Base-by-base conservation (phyloP, 2,888 invertebrate species). In the Auanema freiburgensis region DNA sequence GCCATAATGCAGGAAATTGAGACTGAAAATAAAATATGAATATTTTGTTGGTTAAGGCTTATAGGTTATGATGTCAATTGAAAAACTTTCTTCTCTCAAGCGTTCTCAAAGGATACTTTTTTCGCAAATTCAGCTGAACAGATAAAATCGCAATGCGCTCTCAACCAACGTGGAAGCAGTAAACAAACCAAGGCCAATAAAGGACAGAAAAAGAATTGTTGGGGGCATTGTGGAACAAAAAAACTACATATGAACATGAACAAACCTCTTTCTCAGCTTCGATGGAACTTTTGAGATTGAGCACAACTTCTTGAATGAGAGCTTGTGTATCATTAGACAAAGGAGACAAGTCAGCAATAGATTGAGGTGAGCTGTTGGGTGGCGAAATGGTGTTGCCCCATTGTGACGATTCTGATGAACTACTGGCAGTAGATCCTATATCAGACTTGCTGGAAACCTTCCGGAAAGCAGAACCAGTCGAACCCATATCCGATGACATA, bases 1-100 rank as follows among this genome's bases (percentile, higher is more conserved):
- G 49, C 62, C 62, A 62, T 14, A 62, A 40, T 12, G 57, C 33
- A 11, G 62, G 62, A 25, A 57, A 42, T 23, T 56, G 33, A 33
- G 33, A 33, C 33, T 33, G 33, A 33, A 33, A 33, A 33, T 33
- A 33, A 33, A 33, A 33, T 33, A 33, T 33, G 33, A 33, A 33
- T 33, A 5, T 33, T 33, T 8, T 33, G 3, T 8, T 33, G 33
- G 33, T 33, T 33, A 33, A 33, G 33, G 33, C 33, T 33, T 33
- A 33, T 33, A 33, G 46, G 21, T 46, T 46, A 16, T 46, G 46
- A 46, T 18, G 21, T 46, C 18, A 21, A 46, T 46, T 46, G 21
- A 46, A 46, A 21, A 18, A 46, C 18, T 18, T 46, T 16, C 46
- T 18, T 23, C 18, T 25, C 52, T 52, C 24, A 52, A 52, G 52